These are phyloP conservation scores for Pristionchus arcanus DNA, from an alignment of 2,888 invertebrate species.

Conservation along the genomic window DNA sequence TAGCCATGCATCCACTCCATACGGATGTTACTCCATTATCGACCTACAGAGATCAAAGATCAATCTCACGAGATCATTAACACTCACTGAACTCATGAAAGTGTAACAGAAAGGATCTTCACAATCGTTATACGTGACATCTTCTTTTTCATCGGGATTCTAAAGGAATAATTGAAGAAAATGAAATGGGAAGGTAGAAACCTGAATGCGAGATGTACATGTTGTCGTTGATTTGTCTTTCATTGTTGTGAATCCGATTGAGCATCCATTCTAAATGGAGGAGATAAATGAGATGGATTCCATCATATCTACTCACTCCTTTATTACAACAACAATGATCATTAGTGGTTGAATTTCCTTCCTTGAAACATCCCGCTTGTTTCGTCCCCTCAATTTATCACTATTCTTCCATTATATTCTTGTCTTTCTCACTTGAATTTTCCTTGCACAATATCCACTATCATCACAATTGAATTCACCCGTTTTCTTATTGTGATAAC, in stretches of 20 bases:
- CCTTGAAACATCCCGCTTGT: constrained; percentile 67
- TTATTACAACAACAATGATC: constrained; percentile 73
- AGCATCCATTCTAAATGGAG: neutral
- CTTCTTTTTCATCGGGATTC: constrained; percentile 63
- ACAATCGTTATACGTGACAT: constrained; percentile 63
- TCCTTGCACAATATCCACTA: constrained; percentile 63
- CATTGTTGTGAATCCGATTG: neutral
- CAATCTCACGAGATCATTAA: neutral
- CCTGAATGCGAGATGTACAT: neutral
- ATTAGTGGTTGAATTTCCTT: constrained; percentile 39
- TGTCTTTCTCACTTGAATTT: neutral
- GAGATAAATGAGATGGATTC: neutral
- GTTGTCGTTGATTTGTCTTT: neutral
- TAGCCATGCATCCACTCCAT: constrained; percentile 42
- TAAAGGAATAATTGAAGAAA: constrained; percentile 55
- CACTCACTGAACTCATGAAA: constrained; percentile 63
- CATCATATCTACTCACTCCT: constrained; percentile 57
- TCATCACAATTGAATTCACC: constrained; percentile 73
- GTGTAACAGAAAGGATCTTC: constrained; percentile 73
- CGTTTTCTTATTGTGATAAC: constrained; percentile 72
- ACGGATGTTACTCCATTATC: constrained; percentile 5
- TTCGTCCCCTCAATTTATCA: constrained; percentile 63
- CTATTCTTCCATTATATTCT: constrained; percentile 68
- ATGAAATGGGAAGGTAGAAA: too few species aligned
- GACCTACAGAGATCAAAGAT: constrained; percentile 12